A percentile compares a stretch with the other conserved stretches of the same genome.
These are phyloP conservation scores for Odontomachus brunneus DNA, from an alignment of 1,140 invertebrate genomes.

Conservation along the genomic window DNA sequence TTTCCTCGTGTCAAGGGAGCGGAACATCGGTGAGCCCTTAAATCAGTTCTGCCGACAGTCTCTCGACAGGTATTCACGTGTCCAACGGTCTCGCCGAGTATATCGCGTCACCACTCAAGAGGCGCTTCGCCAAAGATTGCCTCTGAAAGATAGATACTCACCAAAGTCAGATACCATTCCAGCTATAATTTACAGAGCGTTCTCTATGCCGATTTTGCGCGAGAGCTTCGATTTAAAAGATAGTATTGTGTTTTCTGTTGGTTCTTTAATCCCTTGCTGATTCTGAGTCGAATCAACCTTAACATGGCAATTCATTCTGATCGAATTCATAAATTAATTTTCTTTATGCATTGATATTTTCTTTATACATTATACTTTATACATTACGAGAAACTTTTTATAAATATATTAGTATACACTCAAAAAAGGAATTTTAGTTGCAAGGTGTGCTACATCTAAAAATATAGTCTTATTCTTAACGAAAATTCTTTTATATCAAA, in stretches of 20 bases:
- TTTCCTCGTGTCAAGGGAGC: slow-evolving; percentile 55
- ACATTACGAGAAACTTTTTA: too few relatives aligned
- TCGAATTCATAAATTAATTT: too few relatives aligned
- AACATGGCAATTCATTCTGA: too few relatives aligned
- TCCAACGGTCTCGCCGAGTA: slow-evolving; percentile 24
- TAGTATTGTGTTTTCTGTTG: neutral
- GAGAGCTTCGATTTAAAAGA: neutral
- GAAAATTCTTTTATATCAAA: too few relatives aligned
- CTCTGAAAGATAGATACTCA: slow-evolving; percentile 27
- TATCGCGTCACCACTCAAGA: slow-evolving; percentile 44
- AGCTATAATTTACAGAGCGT: neutral
- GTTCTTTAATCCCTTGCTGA: neutral
- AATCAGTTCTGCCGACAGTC: slow-evolving; percentile 57
- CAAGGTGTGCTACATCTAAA: too few relatives aligned
- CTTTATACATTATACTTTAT: too few relatives aligned
- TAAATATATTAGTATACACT: too few relatives aligned
- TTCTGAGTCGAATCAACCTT: too few relatives aligned
- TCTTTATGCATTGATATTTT: too few relatives aligned
- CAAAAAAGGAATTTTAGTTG: too few relatives aligned
- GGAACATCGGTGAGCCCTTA: slow-evolving; percentile 56
- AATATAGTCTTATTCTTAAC: too few relatives aligned
- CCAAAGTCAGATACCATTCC: neutral
- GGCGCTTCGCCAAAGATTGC: slow-evolving; percentile 23
- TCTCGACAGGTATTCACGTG: slow-evolving; percentile 53
- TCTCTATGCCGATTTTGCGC: neutral